These are phyloP conservation scores for Bruchidius siliquastri DNA, from an alignment of 2,888 invertebrate species.

Conservation along the genomic window DNA sequence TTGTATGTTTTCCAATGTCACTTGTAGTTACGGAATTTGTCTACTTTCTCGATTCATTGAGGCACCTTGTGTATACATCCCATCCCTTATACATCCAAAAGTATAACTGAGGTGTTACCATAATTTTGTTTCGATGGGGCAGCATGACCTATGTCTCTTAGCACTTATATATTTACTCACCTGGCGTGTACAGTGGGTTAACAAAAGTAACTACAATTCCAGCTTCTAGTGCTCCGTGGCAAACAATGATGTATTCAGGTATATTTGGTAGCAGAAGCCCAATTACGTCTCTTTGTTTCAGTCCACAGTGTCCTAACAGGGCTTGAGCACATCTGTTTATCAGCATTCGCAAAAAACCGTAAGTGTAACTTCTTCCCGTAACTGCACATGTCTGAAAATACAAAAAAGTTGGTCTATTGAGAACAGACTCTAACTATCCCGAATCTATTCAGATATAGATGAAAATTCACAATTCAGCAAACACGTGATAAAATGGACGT, in stretches of 20 bases:
- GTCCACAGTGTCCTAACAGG: conserved; percentile 52
- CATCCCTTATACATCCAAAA: too few relatives aligned
- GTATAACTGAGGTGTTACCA: too few relatives aligned
- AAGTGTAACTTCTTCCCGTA: conserved; percentile 62
- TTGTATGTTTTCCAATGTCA: too few relatives aligned
- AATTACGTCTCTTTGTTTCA: conserved; percentile 60
- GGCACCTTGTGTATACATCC: too few relatives aligned
- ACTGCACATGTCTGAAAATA: conserved; percentile 61
- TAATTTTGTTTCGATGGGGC: too few relatives aligned
- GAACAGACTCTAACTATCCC: too few relatives aligned
- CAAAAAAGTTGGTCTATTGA: conserved; percentile 5
- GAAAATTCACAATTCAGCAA: too few relatives aligned
- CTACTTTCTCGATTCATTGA: too few relatives aligned
- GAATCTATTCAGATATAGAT: too few relatives aligned
- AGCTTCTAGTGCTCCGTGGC: conserved; percentile 62
- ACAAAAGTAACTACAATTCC: conserved; percentile 64
- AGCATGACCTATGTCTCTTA: too few relatives aligned
- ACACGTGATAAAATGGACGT: too few relatives aligned
- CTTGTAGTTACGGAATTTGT: too few relatives aligned
- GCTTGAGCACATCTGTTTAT: conserved; percentile 57
- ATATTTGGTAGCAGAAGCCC: conserved; percentile 66
- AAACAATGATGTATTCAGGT: conserved; percentile 64
- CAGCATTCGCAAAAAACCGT: conserved; percentile 56
- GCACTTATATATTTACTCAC: conserved; percentile 43
- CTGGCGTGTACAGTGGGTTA: conserved; percentile 65